These are phyloP conservation scores for Rostratula benghalensis DNA, from an alignment of 2,113 vertebrate species.

Conservation along the genomic window DNA sequence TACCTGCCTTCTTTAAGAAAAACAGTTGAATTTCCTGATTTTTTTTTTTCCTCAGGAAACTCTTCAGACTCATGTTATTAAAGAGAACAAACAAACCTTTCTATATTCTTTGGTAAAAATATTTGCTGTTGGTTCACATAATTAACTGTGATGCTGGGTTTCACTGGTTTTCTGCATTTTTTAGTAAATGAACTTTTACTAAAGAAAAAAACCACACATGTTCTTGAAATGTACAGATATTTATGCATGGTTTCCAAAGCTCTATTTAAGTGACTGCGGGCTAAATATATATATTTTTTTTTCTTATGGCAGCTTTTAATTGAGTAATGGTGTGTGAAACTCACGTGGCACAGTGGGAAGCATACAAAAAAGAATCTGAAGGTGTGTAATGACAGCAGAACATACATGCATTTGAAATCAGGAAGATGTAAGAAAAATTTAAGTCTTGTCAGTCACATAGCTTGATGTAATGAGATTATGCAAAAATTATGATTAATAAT, in stretches of 20 bases:
- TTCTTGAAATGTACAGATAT: not conserved
- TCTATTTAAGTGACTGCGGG: not conserved
- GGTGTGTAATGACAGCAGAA: not conserved
- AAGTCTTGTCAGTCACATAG: not conserved
- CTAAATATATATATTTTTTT: not conserved
- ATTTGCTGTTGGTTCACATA: not conserved
- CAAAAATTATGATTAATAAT: not conserved
- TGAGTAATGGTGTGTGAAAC: not conserved
- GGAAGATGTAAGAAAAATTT: not conserved
- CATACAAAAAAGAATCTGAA: not conserved
- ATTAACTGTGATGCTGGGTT: not conserved
- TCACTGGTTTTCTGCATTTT: not conserved
- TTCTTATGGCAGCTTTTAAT: constrained; percentile 2
- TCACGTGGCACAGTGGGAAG: not conserved
- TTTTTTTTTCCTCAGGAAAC: not conserved
- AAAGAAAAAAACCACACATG: not conserved
- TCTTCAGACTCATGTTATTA: not conserved
- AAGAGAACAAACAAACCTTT: not conserved
- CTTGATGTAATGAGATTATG: constrained; percentile 12
- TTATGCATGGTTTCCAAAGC: not conserved
- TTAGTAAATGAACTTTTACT: not conserved
- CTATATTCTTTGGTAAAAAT: not conserved
- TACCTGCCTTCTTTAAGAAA: not conserved
- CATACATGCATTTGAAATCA: not conserved
- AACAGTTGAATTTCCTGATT: not conserved